Conservation (phyloP, 2,888 invertebrate species). For the Phrixothrix hirtus region DNA sequence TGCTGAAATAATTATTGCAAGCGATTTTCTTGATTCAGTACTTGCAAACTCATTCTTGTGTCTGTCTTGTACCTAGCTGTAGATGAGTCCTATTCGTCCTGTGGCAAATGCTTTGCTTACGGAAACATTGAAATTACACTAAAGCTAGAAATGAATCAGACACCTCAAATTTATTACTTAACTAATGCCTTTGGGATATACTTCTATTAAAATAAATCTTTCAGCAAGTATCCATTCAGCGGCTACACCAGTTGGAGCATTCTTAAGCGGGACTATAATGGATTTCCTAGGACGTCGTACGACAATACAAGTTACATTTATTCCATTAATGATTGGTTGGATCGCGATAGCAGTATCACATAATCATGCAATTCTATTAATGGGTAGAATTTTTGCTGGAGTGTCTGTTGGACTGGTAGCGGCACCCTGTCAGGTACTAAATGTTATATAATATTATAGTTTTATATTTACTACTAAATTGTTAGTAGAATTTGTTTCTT, state of each 20-base stretch:
- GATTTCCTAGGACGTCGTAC: constrained; percentile 70
- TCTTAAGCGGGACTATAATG: constrained; percentile 72
- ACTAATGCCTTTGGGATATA: no score
- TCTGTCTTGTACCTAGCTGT: no score
- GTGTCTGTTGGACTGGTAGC: constrained; percentile 74
- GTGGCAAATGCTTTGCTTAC: no score
- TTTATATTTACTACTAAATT: no score
- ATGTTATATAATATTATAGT: not conserved
- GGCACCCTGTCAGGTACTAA: constrained; percentile 71
- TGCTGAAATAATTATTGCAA: no score
- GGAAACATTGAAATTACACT: no score
- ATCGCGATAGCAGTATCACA: constrained; percentile 62
- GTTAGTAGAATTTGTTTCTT: no score
- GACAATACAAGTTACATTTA: constrained; percentile 65
- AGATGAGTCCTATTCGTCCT: no score
- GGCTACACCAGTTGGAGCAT: constrained; percentile 74
- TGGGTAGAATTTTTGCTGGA: constrained; percentile 71
- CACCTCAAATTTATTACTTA: no score
- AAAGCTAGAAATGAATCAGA: no score
- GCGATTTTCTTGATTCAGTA: no score
- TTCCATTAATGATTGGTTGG: constrained; percentile 74
- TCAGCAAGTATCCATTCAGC: constrained; percentile 78
- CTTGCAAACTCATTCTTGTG: no score
- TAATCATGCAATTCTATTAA: constrained; percentile 62
- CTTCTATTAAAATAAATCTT: constrained; percentile 34